Conservation (phyloP, 2,888 invertebrate genomes). For the Limnephilus marmoratus region DNA sequence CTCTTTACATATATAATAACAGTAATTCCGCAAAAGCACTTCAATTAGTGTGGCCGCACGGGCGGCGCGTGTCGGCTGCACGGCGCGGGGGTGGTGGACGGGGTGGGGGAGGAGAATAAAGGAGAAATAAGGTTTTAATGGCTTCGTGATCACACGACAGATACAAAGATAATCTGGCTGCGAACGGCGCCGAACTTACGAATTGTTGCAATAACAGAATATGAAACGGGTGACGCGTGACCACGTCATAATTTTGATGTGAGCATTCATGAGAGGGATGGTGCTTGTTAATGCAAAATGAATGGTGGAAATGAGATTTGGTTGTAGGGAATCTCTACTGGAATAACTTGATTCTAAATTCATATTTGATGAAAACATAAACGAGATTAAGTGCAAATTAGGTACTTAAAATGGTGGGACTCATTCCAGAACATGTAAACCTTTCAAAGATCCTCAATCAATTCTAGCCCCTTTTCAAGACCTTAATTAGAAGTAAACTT, state of each 20-base stretch:
- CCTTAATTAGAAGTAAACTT: no score
- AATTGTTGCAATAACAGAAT: constrained; percentile 35
- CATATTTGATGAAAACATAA: no score
- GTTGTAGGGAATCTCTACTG: background rate
- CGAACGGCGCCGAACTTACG: background rate
- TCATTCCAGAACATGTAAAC: no score
- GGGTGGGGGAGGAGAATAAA: constrained; percentile 40
- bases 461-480: no score
- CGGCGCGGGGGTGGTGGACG: background rate
- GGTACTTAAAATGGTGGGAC: no score
- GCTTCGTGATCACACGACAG: constrained; percentile 59
- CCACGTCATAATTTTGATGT: constrained; percentile 17
- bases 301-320: background rate
- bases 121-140: constrained; percentile 64
- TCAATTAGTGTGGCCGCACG: constrained; percentile 66
- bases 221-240: constrained; percentile 5
- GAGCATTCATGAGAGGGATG: background rate
- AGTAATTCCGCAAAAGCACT: constrained; percentile 66
- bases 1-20: constrained; percentile 63
- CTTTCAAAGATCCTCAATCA: no score
- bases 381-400: no score
- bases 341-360: background rate
- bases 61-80: constrained; percentile 59
- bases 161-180: constrained; percentile 58
- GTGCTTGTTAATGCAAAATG: background rate